Evolutionary conservation across 1,140 invertebrate species (phyloP), one percentile per base, ranked within the genome.

Genomic region (Musca vetustissima): DNA sequence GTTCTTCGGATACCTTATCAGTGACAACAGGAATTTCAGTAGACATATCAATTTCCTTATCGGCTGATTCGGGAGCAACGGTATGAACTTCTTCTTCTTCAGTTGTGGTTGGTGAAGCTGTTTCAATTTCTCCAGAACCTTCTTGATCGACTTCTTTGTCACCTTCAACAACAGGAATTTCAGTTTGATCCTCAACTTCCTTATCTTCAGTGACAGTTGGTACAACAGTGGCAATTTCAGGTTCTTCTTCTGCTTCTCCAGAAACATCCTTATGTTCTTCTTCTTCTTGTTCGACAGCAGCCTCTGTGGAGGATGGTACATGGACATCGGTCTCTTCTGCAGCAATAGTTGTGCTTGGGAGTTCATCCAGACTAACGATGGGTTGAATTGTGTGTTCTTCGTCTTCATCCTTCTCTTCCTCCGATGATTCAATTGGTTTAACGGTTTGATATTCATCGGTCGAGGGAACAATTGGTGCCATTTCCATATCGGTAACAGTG

Each of bases 71-170:
- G 36, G 69, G 53, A 36, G 36, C 48, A 69, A 69, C 47, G 0
- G 75, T 28, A 17, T 49, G 32, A 14, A 14, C 22, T 43, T 49
- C 53, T 28, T 19, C 19, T 49, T 64, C 61, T 55, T 66, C 64
- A 4, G 15, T 6, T 25, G 64, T 50, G 8, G 36, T 19, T 47
- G 11, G 2, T 25, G 61, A 57, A 7, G 14, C 1, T 28, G 21
- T 43, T 22, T 66, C 48, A 47, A 19, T 15, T 19, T 53, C 65
- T 21, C 50, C 55, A 7, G 15, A 11, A 17, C 22, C 25, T 24
- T 71, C 66, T 22, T n/a, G n/a, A n/a, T 71, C 57, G 52, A 57
- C 43, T 53, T 73, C 70, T 49, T 67, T 14, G 21, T 69, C 69
- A 11, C 49, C 52, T 14, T 32, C 48, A 9, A 59, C 15, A 21